Base-by-base conservation (phyloP, 2,113 vertebrate species). In the Trematomus loennbergii region DNA sequence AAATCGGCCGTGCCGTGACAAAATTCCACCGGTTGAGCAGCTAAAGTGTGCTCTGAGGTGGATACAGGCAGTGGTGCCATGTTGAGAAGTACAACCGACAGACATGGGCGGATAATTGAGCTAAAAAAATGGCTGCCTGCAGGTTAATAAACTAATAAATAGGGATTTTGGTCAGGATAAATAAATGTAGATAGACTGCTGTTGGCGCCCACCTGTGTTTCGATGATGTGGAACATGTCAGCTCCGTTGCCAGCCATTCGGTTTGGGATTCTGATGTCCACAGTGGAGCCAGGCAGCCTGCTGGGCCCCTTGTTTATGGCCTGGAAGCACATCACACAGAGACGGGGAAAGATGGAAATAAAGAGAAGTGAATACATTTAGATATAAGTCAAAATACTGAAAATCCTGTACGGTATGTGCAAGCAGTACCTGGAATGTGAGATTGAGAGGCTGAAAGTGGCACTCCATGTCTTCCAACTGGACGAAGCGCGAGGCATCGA, bases 251-350 rank as follows among this genome's bases (percentile, higher is more conserved):
- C 89, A 82, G 94, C 94, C 70, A 99, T 95, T 5, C 95, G 96
- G 89, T 95, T 98, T n/a, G 98, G 98, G 90, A 99, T 96, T 33
- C 95, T 95, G 89, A 99, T 94, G 89, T 96, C 96, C 88, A 99
- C 93, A 8, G 92, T 95, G 45, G 97, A 97, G 67, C 96, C 96
- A 29, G 97, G 98, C 8, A 99, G 96, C 71, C 96, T 95, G 93
- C 98, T 99, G 63, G 98, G 98, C n/a, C 98, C 98, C 67, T 96
- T 96, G 92, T 99, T 99, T 86, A 98, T 98, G 86, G 98, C 96
- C 98, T 99, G 72, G 48, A 91, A 87, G 15, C 71, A 90, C 59
- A 88, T 74, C 33, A 83, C 53, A 77, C 33, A 65, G 15, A 64
- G 15, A 78, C 6, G 45, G 22, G 10, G 36, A 79, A 22, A 59